Evolutionary conservation across 2,888 invertebrate species (phyloP).

Genomic region (Lasioglossum calceatum): DNA sequence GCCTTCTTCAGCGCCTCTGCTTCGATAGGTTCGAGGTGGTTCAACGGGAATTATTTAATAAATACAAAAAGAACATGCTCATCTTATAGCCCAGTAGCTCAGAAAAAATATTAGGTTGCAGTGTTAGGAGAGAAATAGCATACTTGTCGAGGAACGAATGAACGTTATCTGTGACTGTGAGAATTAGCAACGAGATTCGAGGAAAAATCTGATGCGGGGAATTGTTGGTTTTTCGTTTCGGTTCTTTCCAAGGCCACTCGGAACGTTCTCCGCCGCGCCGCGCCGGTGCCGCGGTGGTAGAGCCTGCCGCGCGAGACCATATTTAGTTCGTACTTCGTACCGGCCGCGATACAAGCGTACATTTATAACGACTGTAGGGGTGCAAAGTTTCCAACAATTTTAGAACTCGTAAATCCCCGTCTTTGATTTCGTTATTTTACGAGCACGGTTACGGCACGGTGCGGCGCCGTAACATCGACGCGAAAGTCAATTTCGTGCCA

Average conservation of each 20-base stretch:
- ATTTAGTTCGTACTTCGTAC: slow-evolving; percentile 33
- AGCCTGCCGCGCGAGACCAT: slow-evolving; percentile 13
- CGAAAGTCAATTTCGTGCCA: slow-evolving; percentile 21
- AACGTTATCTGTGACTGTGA: background rate
- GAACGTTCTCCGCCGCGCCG: background rate
- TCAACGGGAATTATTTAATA: background rate
- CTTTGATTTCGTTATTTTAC: slow-evolving; percentile 66
- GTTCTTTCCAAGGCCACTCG: background rate
- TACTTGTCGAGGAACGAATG: background rate
- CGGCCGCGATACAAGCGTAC: slow-evolving; percentile 17
- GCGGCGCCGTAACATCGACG: slow-evolving; percentile 10
- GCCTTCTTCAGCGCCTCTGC: background rate
- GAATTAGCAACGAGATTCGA: background rate
- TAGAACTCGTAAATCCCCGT: slow-evolving; percentile 66
- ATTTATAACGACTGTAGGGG: slow-evolving; percentile 26
- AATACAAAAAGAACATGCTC: too few species aligned
- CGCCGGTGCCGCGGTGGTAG: background rate
- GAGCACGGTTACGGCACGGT: slow-evolving; percentile 32
- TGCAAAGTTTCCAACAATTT: slow-evolving; percentile 60
- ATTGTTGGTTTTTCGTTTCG: background rate
- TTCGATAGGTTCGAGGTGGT: background rate
- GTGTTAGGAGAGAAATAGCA: background rate
- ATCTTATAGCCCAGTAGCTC: too few species aligned
- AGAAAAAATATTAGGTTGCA: background rate
- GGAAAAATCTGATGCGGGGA: background rate